Evolutionary conservation across 2,113 vertebrate genomes (phyloP), one percentile per base, ranked within the genome.

Genomic region (Lasiurus cinereus): DNA sequence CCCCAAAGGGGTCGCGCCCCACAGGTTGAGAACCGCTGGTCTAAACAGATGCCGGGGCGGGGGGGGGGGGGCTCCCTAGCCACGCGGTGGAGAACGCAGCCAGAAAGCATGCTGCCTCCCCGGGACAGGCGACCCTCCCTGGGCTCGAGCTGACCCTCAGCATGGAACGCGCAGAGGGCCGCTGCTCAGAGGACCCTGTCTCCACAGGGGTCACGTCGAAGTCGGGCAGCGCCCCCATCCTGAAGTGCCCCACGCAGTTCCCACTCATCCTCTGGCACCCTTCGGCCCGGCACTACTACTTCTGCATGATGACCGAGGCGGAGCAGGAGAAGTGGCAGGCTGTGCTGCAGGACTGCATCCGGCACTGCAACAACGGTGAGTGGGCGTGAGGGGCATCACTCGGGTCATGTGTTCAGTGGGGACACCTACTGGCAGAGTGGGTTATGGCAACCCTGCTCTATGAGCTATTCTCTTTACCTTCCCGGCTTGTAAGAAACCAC

Each of bases 201-300:
- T 95, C 79, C n/a, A 27, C 98, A 99, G 99, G 98, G 1, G 82
- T 98, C 76, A 98, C 98, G 0, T 98, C 98, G 5, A 99, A 99
- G 93, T 98, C 98, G 0, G 98, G 98, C 48, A 98, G 72, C 0
- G 12, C 98, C 0, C 98, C 99, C 8, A 98, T 99, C 62, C 96
- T 99, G 95, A 99, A 99, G 98, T 99, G 98, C 95, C 98, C 98
- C 52, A 99, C 99, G 0, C 97, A 98, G 97, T 99, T 98, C 97
- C 99, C 99, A 0, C 98, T 99, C 94, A 98, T 99, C 98, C 98
- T 99, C 83, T 99, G 99, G 99, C 99, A 99, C 83, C 99, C 99
- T 1, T 99, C 98, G 0, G 98, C 99, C 5, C 98, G 98, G 0
- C 99, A 99, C 97, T 98, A 99, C 83, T 99, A 99, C 98, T 99